These are phyloP conservation scores for Chelonia mydas DNA, from an alignment of 2,797 vertebrate genomes.

Conservation along the genomic window DNA sequence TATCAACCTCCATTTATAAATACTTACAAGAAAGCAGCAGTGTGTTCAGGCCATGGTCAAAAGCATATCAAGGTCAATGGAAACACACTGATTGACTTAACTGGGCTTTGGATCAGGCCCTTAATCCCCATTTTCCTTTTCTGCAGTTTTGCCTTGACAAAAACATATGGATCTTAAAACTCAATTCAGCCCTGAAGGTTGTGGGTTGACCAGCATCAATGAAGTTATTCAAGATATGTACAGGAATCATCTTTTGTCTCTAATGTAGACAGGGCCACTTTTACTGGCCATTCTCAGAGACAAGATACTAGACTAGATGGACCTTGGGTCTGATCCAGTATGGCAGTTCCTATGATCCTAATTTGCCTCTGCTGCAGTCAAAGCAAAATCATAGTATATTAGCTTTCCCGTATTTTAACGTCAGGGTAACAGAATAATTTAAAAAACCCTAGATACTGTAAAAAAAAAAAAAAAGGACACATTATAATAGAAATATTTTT, in stretches of 20 bases:
- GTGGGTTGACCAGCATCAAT: background rate
- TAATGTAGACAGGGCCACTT: background rate
- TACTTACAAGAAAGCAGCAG: background rate
- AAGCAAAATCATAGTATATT: slow-evolving; percentile 20
- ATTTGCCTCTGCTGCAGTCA: slow-evolving; percentile 19
- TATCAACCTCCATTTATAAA: background rate
- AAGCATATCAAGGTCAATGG: background rate
- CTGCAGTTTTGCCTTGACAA: background rate
- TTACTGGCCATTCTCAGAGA: background rate
- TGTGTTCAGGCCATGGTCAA: background rate
- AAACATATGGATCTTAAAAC: background rate
- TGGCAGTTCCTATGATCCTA: background rate
- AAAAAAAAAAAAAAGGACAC: background rate
- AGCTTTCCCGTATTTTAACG: slow-evolving; percentile 20
- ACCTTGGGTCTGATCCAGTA: background rate
- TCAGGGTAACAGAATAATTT: slow-evolving; percentile 25
- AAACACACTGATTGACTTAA: background rate
- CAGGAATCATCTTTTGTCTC: background rate
- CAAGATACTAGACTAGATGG: background rate
- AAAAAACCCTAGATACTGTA: background rate
- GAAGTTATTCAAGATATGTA: background rate
- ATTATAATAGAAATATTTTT: background rate
- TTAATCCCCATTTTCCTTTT: rapidly evolving
- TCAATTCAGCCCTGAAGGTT: background rate
- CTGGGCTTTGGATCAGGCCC: background rate